Evolutionary conservation across 1,140 invertebrate species (phyloP), one percentile per base, ranked within the genome.

Genomic region (Prorops nasuta): DNA sequence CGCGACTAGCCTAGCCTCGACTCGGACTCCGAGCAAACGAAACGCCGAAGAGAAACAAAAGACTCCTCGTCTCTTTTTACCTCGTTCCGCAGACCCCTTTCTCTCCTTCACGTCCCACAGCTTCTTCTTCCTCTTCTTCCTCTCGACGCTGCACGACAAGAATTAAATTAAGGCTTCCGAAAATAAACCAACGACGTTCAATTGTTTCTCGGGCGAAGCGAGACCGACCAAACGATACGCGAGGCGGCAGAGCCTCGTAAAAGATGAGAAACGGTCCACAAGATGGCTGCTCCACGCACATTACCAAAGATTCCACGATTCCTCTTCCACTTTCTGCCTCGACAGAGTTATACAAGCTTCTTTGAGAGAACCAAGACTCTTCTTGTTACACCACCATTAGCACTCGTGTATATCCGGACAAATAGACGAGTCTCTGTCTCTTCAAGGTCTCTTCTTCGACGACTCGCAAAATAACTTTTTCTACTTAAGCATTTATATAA

Each of bases 111-210:
- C 48, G 48, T 18, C 43, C 18, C 10, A 10, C 24, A 10, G 15
- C 34, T 40, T 43, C 21, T 36, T 38, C 24, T 35, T 28, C 22
- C 34, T 54, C 36, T 34, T 41, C 24, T 50, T 41, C 21, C 35
- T n/a, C 37, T 31, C 41, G 2, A n/a, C 34, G 34, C 38, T 35
- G 31, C 40, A 54, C 46, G 56, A 52, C 59, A 56, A 48, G 51
- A 68, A 70, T 65, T 59, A 62, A 65, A 65, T 65, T 65, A 65
- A 65, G 63, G 63, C 63, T 64, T 64, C 63, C 58, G 36, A 70
- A 70, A 68, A 70, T 70, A 68, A 68, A 67, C 60, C 51, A 51
- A 63, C 64, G 56, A 69, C 63, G 60, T 66, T 68, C 58, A 51
- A 69, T 70, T 66, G 64, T 67, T 65, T 54, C 47, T 52, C 45